Evolutionary conservation across 2,888 invertebrate genomes (phyloP), one percentile per base, ranked within the genome.

Genomic region (Cataglyphis cursor): DNA sequence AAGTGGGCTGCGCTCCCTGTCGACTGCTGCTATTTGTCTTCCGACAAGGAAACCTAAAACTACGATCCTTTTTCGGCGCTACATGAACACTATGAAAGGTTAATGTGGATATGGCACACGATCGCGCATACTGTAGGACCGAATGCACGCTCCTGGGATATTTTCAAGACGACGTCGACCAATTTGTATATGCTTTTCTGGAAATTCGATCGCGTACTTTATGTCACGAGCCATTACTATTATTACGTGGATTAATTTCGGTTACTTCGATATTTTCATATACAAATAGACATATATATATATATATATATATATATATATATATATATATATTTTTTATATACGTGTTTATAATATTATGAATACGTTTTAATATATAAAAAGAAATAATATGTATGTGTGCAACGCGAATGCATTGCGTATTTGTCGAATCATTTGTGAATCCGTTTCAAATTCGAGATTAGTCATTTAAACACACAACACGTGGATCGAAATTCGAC

Each of bases 11-110:
- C 89, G 86, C 88, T 92, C 90, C 88, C 91, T 88, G 89, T 92
- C 89, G 91, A 93, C 90, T 89, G 87, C 84, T 78, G 89, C 92
- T 88, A 93, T 93, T 93, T 90, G 91, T 93, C 93, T 93, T 91
- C 86, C 89, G 83, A 88, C 87, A 84, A 89, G 87, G 92, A 90
- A 91, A 89, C 90, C 91, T 85, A 88, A 90, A 91, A 88, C 91
- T 91, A 87, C 91, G 88, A 88, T 89, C 90, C 90, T 89, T 91
- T 89, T 90, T 86, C 86, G 83, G 81, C 81, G 85, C 82, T 87
- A 86, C 86, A 86, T 68, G 86, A 90, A 88, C 88, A 82, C 88
- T 90, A 90, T 90, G 90, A 90, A 90, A 88, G 88, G 87, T 90
- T 88, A 88, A 91, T 85, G 89, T 80, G 86, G 82, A 82, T 87